phyloP scores from a whole-genome alignment of 1,140 invertebrate genomes.

The Drosophila mojavensis region DNA sequence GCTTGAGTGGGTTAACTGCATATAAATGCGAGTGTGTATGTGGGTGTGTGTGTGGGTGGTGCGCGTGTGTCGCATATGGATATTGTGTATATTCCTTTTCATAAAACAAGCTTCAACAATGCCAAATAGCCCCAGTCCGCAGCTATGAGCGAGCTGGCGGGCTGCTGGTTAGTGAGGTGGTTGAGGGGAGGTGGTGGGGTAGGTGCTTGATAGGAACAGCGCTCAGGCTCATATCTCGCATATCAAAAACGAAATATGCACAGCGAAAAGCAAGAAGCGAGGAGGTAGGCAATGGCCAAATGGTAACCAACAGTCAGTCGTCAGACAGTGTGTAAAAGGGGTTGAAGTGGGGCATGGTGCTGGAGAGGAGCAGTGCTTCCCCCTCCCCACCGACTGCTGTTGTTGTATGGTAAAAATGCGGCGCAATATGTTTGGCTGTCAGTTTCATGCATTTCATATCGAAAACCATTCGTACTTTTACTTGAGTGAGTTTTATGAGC shows the following conservation, averaged over 20 bases:
- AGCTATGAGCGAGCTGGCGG: neutral
- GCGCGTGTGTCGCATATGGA: constrained; percentile 51
- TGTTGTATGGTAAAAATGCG: constrained; percentile 58
- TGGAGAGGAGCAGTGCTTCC: neutral
- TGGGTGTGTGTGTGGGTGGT: constrained; percentile 9
- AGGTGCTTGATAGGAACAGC: constrained; percentile 35
- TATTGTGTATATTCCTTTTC: constrained; percentile 56
- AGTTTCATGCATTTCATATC: constrained; percentile 82
- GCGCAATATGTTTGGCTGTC: constrained; percentile 80
- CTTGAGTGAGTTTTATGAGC: constrained; percentile 82
- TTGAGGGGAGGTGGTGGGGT: neutral
- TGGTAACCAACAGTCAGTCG: constrained; percentile 73
- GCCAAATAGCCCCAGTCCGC: constrained; percentile 51
- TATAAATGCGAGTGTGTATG: constrained; percentile 26
- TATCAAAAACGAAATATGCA: constrained; percentile 37
- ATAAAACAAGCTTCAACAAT: constrained; percentile 59
- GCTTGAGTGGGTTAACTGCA: constrained; percentile 27
- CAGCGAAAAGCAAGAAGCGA: constrained; percentile 22
- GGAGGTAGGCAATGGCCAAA: constrained; percentile 52
- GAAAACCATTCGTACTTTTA: constrained; percentile 82
- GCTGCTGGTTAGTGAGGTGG: neutral
- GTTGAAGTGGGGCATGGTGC: neutral
- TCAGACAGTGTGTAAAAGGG: neutral
- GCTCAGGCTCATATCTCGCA: constrained; percentile 32
- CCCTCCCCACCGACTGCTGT: neutral